These are phyloP conservation scores for Molorchus minor DNA, from an alignment of 2,888 invertebrate species.

Conservation along the genomic window DNA sequence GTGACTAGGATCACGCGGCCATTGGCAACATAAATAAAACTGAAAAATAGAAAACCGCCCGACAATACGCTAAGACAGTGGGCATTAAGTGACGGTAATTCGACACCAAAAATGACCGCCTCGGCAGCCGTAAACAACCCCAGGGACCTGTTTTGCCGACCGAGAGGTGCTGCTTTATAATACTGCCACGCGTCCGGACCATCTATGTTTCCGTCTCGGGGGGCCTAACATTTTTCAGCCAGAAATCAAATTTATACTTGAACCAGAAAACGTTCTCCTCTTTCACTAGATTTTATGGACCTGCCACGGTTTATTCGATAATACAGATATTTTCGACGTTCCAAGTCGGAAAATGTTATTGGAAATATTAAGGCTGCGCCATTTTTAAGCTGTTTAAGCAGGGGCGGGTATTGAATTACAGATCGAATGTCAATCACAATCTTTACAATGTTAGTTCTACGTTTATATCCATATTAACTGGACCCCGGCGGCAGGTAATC, in stretches of 20 bases:
- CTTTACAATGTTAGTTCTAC: too few species aligned
- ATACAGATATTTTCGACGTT: conserved; percentile 44
- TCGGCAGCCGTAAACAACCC: conserved; percentile 45
- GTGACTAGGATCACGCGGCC: not conserved
- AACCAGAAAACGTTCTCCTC: conserved; percentile 42
- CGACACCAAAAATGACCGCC: conserved; percentile 60
- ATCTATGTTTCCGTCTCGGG: conserved; percentile 57
- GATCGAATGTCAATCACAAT: conserved; percentile 23
- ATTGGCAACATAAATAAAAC: conserved; percentile 14
- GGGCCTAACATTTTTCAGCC: conserved; percentile 49
- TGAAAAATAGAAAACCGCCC: conserved; percentile 17
- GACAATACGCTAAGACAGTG: conserved; percentile 54
- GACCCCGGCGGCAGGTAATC: too few species aligned
- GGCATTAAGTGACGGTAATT: conserved; percentile 62
- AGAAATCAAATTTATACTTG: conserved; percentile 55
- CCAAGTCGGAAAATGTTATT: conserved; percentile 34
- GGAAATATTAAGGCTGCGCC: conserved; percentile 20
- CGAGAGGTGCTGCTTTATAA: conserved; percentile 52
- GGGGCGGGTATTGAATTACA: conserved; percentile 29
- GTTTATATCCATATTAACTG: too few species aligned
- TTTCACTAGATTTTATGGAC: conserved; percentile 42
- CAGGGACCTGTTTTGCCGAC: conserved; percentile 48
- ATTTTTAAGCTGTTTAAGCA: conserved; percentile 32
- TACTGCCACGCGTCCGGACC: conserved; percentile 55
- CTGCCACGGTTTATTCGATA: conserved; percentile 48